Conservation (phyloP, 2,797 vertebrate genomes). For the Danio tinwini region DNA sequence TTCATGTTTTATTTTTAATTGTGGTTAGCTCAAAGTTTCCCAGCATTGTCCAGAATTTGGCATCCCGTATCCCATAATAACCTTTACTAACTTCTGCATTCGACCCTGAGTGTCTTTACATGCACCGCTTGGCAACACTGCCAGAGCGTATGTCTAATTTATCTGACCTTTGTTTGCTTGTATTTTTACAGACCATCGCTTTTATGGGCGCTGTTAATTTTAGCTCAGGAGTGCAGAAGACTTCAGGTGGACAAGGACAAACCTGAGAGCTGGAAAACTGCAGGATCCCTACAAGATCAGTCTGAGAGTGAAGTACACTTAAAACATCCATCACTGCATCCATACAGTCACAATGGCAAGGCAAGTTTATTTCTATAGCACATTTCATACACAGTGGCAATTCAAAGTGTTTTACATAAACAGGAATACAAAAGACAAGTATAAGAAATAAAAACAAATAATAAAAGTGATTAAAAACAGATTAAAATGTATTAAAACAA, state of each 20-base stretch:
- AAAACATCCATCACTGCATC: background rate
- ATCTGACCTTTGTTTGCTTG: conserved; percentile 54
- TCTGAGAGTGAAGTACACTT: no score
- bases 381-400: no score
- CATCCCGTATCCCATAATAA: conserved; percentile 1
- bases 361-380: no score
- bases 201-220: conserved; percentile 55
- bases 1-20: background rate
- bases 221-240: conserved; percentile 24
- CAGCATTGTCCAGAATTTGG: conserved; percentile 6
- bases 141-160: conserved; percentile 37
- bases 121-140: conserved; percentile 24
- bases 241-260: conserved; percentile 40
- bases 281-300: background rate
- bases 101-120: background rate
- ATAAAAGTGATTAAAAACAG: no score
- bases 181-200: conserved; percentile 50
- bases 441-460: no score
- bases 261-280: conserved; percentile 8
- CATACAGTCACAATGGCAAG: background rate
- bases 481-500: no score
- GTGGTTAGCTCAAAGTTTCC: background rate
- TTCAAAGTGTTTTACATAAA: no score
- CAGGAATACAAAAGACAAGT: no score
- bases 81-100: background rate